Conservation (phyloP, 2,888 invertebrate species). For the Orgyia antiqua region DNA sequence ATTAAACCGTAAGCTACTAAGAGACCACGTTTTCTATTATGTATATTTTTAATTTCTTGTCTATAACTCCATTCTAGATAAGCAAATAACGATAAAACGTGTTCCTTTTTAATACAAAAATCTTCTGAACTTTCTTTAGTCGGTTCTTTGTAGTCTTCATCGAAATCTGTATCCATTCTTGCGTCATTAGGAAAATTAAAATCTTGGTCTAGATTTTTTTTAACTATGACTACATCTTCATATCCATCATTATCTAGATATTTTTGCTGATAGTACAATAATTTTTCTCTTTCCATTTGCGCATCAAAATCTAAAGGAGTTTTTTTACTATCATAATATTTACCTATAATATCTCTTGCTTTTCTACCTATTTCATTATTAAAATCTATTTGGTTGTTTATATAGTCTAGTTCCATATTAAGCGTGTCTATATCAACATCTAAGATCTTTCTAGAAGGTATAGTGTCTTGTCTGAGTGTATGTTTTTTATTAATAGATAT, state of each 20-base stretch:
- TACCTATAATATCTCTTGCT: constrained; percentile 63
- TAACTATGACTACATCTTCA: constrained; percentile 69
- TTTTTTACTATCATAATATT: constrained; percentile 57
- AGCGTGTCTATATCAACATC: constrained; percentile 61
- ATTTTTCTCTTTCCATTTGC: constrained; percentile 72
- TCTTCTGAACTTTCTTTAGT: constrained; percentile 58
- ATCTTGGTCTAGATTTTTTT: constrained; percentile 71
- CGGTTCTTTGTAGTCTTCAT: constrained; percentile 65
- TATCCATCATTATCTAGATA: constrained; percentile 68
- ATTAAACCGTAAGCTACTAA: constrained; percentile 90
- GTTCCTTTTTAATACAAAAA: constrained; percentile 82
- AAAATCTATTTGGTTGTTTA: constrained; percentile 64
- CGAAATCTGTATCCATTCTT: constrained; percentile 61
- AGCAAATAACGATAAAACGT: constrained; percentile 87
- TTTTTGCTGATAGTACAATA: constrained; percentile 66
- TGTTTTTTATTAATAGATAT: constrained; percentile 33
- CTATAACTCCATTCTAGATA: constrained; percentile 90
- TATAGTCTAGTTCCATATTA: constrained; percentile 66
- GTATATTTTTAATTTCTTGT: constrained; percentile 78
- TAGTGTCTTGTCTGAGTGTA: constrained; percentile 28
- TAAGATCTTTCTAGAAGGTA: constrained; percentile 43
- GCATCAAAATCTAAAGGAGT: constrained; percentile 66
- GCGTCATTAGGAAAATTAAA: constrained; percentile 72
- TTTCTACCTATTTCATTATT: constrained; percentile 65
- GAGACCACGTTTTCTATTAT: constrained; percentile 82